Conservation (phyloP, 35 echinoderm and acorn worm species). For the Apostichopus californicus region DNA sequence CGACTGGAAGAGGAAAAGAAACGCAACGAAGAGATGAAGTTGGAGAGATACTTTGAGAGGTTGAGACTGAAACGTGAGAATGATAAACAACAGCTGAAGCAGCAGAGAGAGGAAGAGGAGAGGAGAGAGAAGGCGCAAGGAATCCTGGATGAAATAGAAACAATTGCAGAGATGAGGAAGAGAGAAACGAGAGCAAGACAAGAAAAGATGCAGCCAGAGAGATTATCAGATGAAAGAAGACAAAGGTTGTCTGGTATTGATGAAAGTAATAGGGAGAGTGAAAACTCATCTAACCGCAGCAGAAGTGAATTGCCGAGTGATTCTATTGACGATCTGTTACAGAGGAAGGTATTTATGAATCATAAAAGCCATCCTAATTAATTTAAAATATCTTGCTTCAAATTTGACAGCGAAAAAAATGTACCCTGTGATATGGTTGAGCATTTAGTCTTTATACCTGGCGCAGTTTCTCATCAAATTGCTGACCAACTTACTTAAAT, state of each 20-base stretch:
- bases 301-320: neutral
- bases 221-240: neutral
- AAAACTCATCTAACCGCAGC: too few species aligned
- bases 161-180: neutral
- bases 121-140: neutral
- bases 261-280: too few species aligned
- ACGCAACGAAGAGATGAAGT: neutral
- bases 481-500: too few species aligned
- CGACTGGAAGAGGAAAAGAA: neutral
- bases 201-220: neutral
- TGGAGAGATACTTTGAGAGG: neutral
- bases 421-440: too few species aligned
- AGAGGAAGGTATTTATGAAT: neutral
- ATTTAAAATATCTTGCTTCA: too few species aligned
- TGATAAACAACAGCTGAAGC: neutral
- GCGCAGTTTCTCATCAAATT: too few species aligned
- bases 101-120: neutral
- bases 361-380: too few species aligned
- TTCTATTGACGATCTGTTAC: neutral
- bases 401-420: too few species aligned
- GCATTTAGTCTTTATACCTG: too few species aligned
- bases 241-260: neutral
- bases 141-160: neutral
- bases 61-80: neutral
- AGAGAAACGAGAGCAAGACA: neutral